Evolutionary conservation across 2,113 vertebrate species (phyloP), one percentile per base, ranked within the genome.

Genomic region (Upupa epops): DNA sequence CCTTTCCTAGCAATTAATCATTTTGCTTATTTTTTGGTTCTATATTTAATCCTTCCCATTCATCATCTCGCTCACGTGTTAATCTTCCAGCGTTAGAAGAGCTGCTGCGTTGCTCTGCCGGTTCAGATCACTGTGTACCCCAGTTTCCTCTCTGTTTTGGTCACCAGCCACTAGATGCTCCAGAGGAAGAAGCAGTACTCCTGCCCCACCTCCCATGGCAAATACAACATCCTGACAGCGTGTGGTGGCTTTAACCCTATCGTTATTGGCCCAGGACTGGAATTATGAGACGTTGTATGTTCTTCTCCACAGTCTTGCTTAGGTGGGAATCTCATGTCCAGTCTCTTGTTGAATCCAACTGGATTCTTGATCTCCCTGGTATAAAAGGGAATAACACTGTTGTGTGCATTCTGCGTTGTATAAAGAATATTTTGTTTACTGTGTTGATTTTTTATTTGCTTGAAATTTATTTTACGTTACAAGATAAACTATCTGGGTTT

Each of bases 21-120:
- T 85, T 89, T 73, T 0, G 1, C 77, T 93, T 95, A 65, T 82
- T 93, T 94, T 93, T 82, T 84, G 19, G 63, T 89, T 93, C 93
- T 94, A 86, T 96, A 85, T 96, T 95, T 94, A 92, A 90, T 95
- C 59, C 56, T 92, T 86, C 88, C 48, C 84, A 90, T 96, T 96
- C 91, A 95, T 94, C 93, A 85, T 48, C 78, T 85, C 64, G 58
- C 73, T 86, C 3, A 9, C 10, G 0, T 25, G 2, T 73, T 93
- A 68, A 71, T 85, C 37, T 60, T 87, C 71, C 52, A 56, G 4
- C 87, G 82, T 54, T 76, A 76, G 71, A 66, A 22, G 61, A 85
- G n/a, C 48, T 56, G 26, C 45, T 20, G 55, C 20, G 3, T 90
- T 90, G 68, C 56, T 83, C 37, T 94, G 74, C 82, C 71, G n/a